A percentile compares a stretch with the other conserved stretches of the same genome.
Evolutionary conservation across 1,140 invertebrate genomes (phyloP).

Genomic region (Pollicipes pollicipes): DNA sequence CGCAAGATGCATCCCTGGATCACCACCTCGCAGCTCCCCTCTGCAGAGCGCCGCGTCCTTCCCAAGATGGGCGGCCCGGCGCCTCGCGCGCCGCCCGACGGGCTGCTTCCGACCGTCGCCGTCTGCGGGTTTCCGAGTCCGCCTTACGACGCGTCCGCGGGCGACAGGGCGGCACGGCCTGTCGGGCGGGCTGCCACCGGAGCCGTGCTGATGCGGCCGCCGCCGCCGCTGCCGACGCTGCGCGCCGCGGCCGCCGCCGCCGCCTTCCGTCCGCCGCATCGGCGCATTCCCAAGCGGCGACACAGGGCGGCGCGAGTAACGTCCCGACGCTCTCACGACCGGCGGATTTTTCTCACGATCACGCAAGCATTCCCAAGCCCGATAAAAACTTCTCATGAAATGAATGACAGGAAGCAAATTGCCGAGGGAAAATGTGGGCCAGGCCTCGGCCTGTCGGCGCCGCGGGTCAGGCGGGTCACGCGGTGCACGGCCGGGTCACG

Average conservation of each 20-base stretch:
- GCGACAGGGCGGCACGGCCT: no score
- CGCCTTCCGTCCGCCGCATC: no score
- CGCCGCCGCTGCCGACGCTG: not conserved
- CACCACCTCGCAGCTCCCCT: no score
- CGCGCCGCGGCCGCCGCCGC: no score
- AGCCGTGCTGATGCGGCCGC: not conserved
- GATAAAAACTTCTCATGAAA: slow-evolving; percentile 1
- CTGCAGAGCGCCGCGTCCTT: no score
- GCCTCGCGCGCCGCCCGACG: no score
- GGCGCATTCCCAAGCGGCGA: not conserved
- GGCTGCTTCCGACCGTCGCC: no score
- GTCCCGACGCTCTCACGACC: not conserved
- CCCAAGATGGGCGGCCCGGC: no score
- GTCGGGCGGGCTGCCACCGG: no score
- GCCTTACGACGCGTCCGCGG: no score
- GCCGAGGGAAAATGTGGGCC: not conserved
- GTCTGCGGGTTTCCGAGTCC: no score
- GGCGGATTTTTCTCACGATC: not conserved
- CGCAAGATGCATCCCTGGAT: no score
- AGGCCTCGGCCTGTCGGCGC: not conserved
- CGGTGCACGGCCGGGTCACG: not conserved
- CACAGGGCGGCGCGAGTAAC: not conserved
- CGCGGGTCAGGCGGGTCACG: not conserved
- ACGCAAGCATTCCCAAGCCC: not conserved
- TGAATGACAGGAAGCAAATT: slow-evolving; percentile 2